phyloP scores from a whole-genome alignment of 35 echinoderm and acorn worm species.

The Nesometra sesokonis region DNA sequence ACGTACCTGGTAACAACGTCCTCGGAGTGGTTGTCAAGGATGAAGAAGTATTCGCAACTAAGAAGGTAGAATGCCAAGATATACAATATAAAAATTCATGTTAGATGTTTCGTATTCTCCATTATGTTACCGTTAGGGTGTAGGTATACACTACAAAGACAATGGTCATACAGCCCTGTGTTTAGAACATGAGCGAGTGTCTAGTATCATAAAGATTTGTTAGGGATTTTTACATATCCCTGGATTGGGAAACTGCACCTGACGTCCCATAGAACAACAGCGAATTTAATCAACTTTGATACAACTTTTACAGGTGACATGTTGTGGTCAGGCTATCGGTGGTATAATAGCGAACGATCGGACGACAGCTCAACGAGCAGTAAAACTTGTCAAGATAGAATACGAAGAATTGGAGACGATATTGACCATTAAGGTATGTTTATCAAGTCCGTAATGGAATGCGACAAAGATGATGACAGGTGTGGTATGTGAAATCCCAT shows the following conservation, averaged over 20 bases:
- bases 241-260: no score
- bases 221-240: no score
- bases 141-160: neutral
- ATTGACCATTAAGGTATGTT: neutral
- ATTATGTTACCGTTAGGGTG: neutral
- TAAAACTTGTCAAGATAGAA: neutral
- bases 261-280: no score
- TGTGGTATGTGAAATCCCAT: no score
- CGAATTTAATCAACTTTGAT: no score
- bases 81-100: no score
- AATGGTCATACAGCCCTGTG: no score
- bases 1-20: slow-evolving; percentile 30
- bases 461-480: no score
- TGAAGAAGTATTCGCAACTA: slow-evolving; percentile 39
- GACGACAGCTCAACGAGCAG: neutral
- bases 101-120: neutral
- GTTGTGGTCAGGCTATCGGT: neutral
- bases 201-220: no score
- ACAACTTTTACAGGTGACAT: neutral
- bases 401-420: neutral
- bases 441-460: neutral
- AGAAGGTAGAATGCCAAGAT: slow-evolving; percentile 24
- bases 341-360: neutral
- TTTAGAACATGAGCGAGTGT: no score
- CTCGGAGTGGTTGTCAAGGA: slow-evolving; percentile 7